Percentiles rank a stretch among this genome's conserved stretches.
Conservation (phyloP, 2,113 vertebrate species). For the Rutilus rutilus region DNA sequence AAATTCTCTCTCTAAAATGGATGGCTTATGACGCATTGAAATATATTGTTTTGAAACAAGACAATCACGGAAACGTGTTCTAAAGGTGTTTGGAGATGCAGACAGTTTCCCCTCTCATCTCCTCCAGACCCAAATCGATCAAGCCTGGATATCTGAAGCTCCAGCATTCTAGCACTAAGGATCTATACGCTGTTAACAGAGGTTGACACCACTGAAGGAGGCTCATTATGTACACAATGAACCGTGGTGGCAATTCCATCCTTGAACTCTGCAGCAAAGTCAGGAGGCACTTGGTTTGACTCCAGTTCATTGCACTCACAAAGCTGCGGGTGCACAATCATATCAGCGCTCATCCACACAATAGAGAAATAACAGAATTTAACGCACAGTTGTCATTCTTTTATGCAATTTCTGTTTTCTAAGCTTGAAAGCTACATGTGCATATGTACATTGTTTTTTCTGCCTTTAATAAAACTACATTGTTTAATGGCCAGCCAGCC, state of each 20-base stretch:
- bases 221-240: conserved; percentile 62
- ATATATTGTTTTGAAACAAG: conserved; percentile 31
- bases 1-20: conserved; percentile 25
- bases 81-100: conserved; percentile 33
- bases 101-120: not conserved
- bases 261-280: conserved; percentile 34
- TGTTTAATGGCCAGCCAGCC: no score
- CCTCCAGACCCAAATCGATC: conserved; percentile 18
- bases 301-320: conserved; percentile 32
- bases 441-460: not conserved
- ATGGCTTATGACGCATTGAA: conserved; percentile 7
- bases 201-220: conserved; percentile 48
- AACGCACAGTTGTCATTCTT: not conserved
- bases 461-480: not conserved
- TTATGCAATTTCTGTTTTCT: not conserved
- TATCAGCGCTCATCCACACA: not conserved
- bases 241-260: conserved; percentile 47
- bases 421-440: not conserved
- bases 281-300: conserved; percentile 22
- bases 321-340: conserved; percentile 8
- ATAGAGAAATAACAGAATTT: not conserved
- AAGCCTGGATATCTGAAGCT: conserved; percentile 12
- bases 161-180: conserved; percentile 21
- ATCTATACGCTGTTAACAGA: conserved; percentile 52
- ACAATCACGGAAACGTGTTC: conserved; percentile 19